Conservation (phyloP, 23 tunicate species). For the Trididemnum miniatum region DNA sequence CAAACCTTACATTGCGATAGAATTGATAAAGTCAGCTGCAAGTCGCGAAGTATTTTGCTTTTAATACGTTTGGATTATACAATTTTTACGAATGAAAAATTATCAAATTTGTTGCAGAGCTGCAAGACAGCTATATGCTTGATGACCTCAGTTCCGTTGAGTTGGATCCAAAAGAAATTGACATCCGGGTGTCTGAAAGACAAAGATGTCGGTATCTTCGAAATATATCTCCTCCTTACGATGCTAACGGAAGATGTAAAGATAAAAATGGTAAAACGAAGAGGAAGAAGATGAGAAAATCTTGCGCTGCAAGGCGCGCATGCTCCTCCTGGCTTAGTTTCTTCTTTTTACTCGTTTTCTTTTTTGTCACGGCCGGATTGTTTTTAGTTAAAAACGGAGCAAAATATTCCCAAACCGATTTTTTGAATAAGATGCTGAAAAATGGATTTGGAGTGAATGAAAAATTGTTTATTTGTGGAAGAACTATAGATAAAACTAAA, state of each 20-base stretch:
- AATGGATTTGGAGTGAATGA: constrained; percentile 22
- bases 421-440: constrained; percentile 30
- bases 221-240: constrained; percentile 59
- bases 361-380: not conserved
- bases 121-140: not conserved
- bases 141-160: not conserved
- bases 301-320: constrained; percentile 30
- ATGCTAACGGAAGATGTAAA: constrained; percentile 43
- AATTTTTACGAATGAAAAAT: too few relatives aligned
- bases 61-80: too few relatives aligned
- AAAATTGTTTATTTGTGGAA: constrained; percentile 12
- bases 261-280: constrained; percentile 25
- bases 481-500: not conserved
- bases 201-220: constrained; percentile 71
- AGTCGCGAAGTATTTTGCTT: too few relatives aligned
- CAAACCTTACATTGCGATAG: too few relatives aligned
- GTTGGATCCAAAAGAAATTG: constrained; percentile 33
- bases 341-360: constrained; percentile 21
- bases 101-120: not conserved
- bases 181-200: constrained; percentile 43
- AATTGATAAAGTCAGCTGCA: too few relatives aligned
- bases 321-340: constrained; percentile 30
- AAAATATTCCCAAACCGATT: not conserved
- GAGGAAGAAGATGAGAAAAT: constrained; percentile 23
- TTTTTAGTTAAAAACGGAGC: not conserved